Percentiles rank a stretch among this genome's conserved stretches.
Conservation (phyloP, 1,140 invertebrate species). For the Drosophila hydei region DNA sequence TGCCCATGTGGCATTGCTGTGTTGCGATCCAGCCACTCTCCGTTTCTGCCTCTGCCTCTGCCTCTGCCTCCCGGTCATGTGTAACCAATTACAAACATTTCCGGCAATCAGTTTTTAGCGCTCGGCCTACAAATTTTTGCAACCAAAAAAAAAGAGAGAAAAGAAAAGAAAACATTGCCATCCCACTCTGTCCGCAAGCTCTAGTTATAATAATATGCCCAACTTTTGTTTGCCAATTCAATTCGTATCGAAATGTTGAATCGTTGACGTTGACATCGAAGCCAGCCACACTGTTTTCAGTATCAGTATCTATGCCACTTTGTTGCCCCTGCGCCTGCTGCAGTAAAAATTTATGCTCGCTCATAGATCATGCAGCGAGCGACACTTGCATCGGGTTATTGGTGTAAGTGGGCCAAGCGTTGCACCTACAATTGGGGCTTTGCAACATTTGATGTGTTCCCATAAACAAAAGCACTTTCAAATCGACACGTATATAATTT, state of each 20-base stretch:
- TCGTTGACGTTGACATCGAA: conserved; percentile 38
- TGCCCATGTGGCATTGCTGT: conserved; percentile 58
- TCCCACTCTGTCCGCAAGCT: not conserved
- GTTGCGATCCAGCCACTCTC: not conserved
- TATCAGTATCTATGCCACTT: conserved; percentile 19
- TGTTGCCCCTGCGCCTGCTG: conserved; percentile 24
- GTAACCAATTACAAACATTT: conserved; percentile 74
- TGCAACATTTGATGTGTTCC: conserved; percentile 13
- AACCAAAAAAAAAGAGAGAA: no score
- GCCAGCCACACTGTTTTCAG: not conserved
- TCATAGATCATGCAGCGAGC: conserved; percentile 67
- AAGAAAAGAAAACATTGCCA: not conserved
- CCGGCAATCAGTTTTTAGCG: conserved; percentile 78
- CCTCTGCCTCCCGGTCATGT: conserved; percentile 37
- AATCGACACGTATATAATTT: no score
- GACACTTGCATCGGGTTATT: conserved; percentile 55
- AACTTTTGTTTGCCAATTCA: conserved; percentile 65
- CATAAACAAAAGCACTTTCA: not conserved
- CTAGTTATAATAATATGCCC: conserved; percentile 73
- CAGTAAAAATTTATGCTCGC: conserved; percentile 74
- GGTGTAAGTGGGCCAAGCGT: conserved; percentile 25
- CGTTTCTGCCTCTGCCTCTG: no score
- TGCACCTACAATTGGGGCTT: conserved; percentile 8
- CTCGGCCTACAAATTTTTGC: conserved; percentile 24
- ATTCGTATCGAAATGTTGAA: conserved; percentile 59